Conservation (phyloP, 2,113 vertebrate species). For the Antidorcas marsupialis region DNA sequence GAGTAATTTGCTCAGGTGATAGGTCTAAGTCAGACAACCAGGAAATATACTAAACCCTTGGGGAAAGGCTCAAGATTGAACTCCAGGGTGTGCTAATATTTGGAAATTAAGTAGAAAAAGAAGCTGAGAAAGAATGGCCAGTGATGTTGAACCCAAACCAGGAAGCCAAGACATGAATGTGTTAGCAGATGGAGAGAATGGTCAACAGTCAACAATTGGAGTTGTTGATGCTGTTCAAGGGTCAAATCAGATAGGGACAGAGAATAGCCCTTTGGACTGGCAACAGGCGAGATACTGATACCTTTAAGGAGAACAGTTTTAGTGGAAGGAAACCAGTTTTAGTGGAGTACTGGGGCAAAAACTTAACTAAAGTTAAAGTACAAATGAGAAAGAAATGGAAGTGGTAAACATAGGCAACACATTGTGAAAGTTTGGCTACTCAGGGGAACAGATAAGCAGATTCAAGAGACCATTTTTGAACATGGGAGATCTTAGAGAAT, state of each 20-base stretch:
- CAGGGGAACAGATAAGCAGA: not conserved
- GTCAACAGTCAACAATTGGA: not conserved
- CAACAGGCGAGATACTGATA: not conserved
- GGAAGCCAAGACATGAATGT: not conserved
- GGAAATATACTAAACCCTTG: not conserved
- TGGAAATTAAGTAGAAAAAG: not conserved
- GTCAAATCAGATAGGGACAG: not conserved
- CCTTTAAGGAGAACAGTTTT: not conserved
- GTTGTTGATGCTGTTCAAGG: not conserved
- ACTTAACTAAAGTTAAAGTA: not conserved
- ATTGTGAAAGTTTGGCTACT: not conserved
- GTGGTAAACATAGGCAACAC: not conserved
- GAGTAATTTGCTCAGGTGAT: not conserved
- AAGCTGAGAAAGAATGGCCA: not conserved
- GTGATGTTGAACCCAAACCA: not conserved
- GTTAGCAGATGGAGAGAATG: not conserved
- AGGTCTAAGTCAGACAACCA: not conserved
- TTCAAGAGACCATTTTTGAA: not conserved
- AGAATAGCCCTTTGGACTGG: not conserved
- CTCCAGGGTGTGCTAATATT: not conserved
- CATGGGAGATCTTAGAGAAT: not conserved
- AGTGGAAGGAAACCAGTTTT: not conserved
- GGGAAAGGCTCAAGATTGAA: not conserved
- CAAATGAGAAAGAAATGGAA: not conserved
- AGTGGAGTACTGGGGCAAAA: not conserved